Percentiles rank a stretch among this genome's conserved stretches.
phyloP scores from a whole-genome alignment of 2,113 vertebrate species.

The Tringa solitaria region DNA sequence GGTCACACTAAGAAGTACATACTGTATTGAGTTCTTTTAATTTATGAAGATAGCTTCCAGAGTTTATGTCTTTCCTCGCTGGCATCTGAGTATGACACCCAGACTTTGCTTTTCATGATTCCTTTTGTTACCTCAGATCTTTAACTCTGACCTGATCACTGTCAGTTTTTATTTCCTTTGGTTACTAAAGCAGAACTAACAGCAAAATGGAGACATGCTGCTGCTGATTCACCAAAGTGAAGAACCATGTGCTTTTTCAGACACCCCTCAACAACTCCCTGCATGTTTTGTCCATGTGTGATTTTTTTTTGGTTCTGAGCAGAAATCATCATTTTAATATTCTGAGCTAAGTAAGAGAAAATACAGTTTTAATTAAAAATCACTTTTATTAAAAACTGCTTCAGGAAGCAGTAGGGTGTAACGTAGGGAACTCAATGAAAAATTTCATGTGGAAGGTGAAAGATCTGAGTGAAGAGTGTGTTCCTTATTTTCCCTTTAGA shows the following conservation, averaged over 20 bases:
- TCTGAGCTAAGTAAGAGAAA: neutral
- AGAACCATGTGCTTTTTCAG: neutral
- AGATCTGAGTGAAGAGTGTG: neutral
- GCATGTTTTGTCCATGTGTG: neutral
- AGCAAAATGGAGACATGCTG: neutral
- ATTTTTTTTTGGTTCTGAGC: neutral
- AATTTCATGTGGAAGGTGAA: neutral
- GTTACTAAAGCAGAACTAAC: neutral
- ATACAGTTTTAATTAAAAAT: neutral
- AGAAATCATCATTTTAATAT: neutral
- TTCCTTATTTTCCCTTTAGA: neutral
- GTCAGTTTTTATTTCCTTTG: neutral
- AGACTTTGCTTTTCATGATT: neutral
- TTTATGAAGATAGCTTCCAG: neutral
- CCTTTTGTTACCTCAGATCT: neutral
- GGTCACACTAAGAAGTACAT: neutral
- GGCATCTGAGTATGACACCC: neutral
- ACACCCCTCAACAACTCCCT: rapidly evolving
- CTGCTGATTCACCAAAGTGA: neutral
- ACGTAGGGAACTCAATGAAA: rapidly evolving
- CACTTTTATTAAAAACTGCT: neutral
- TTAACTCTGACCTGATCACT: neutral
- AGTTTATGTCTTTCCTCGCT: neutral
- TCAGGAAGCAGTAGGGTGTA: neutral
- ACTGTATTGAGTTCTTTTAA: neutral